Percentiles rank a stretch among this genome's conserved stretches.
These are phyloP conservation scores for Himalopsyche phryganea DNA, from an alignment of 1,140 invertebrate species.

Conservation along the genomic window DNA sequence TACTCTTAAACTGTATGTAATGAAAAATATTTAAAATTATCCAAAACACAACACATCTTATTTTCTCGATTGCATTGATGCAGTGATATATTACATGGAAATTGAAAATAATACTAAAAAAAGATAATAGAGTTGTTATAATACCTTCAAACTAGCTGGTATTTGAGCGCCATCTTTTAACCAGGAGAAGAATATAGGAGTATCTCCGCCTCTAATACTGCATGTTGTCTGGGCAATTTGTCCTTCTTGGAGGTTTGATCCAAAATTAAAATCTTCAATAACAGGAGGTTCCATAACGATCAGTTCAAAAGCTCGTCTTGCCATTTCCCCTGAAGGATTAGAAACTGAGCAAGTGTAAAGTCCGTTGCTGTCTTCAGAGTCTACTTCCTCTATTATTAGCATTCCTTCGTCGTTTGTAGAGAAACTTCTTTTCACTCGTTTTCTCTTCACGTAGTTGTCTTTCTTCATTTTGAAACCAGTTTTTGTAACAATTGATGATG, in stretches of 20 bases:
- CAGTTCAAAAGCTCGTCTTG: slow-evolving; percentile 63
- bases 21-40: no score
- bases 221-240: slow-evolving; percentile 85
- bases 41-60: no score
- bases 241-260: slow-evolving; percentile 74
- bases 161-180: slow-evolving; percentile 76
- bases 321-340: slow-evolving; percentile 73
- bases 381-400: slow-evolving; percentile 71
- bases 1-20: no score
- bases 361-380: slow-evolving; percentile 63
- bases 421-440: slow-evolving; percentile 42
- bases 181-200: slow-evolving; percentile 86
- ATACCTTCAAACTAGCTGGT: slow-evolving; percentile 63
- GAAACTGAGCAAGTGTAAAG: slow-evolving; percentile 79
- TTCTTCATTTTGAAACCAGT: neutral
- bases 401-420: slow-evolving; percentile 46
- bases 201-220: slow-evolving; percentile 86
- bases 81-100: no score
- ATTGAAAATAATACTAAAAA: no score
- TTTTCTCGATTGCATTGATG: no score
- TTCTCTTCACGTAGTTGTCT: neutral
- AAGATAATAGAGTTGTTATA: no score
- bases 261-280: slow-evolving; percentile 53
- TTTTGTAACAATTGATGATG: neutral
- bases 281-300: slow-evolving; percentile 73